Evolutionary conservation across 1,140 invertebrate genomes (phyloP).

Genomic region (Drosophila mojavensis): DNA sequence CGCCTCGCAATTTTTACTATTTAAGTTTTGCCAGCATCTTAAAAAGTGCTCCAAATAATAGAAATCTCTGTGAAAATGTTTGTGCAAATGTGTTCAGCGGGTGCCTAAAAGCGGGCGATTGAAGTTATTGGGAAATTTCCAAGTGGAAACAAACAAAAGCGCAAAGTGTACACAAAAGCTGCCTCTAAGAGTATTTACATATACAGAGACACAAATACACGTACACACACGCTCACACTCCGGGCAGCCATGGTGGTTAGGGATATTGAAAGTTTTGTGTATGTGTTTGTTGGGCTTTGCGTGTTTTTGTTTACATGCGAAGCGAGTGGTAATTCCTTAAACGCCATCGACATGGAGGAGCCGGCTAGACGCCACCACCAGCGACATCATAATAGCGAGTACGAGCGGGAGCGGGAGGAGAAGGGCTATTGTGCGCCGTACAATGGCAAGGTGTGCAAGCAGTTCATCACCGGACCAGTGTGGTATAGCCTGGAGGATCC

Average conservation of each 20-base stretch:
- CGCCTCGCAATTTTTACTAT: conserved; percentile 6
- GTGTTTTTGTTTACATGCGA: conserved; percentile 68
- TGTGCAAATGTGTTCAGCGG: conserved; percentile 17
- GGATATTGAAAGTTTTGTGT: conserved; percentile 27
- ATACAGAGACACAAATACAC: conserved; percentile 26
- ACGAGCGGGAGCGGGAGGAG: conserved; percentile 53
- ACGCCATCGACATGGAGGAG: conserved; percentile 64
- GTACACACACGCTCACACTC: conserved; percentile 2
- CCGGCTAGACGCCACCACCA: conserved; percentile 69
- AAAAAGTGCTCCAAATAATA: conserved; percentile 6
- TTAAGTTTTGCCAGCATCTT: conserved; percentile 5
- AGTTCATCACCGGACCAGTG: conserved; percentile 90
- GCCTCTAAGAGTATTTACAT: conserved; percentile 32
- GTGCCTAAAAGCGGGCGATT: conserved; percentile 32
- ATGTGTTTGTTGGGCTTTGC: conserved; percentile 52
- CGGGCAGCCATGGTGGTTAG: conserved; percentile 49
- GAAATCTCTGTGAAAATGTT: conserved; percentile 11
- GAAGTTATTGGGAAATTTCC: conserved; percentile 13
- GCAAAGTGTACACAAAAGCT: conserved; percentile 21
- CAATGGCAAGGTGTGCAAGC: conserved; percentile 94
- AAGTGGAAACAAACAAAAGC: conserved; percentile 38
- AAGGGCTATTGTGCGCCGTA: conserved; percentile 93
- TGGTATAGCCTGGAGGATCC: conserved; percentile 91
- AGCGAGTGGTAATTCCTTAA: conserved; percentile 59
- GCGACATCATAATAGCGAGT: conserved; percentile 53